These are phyloP conservation scores for Lagocephalus sceleratus DNA, from an alignment of 2,797 vertebrate species.

Conservation along the genomic window DNA sequence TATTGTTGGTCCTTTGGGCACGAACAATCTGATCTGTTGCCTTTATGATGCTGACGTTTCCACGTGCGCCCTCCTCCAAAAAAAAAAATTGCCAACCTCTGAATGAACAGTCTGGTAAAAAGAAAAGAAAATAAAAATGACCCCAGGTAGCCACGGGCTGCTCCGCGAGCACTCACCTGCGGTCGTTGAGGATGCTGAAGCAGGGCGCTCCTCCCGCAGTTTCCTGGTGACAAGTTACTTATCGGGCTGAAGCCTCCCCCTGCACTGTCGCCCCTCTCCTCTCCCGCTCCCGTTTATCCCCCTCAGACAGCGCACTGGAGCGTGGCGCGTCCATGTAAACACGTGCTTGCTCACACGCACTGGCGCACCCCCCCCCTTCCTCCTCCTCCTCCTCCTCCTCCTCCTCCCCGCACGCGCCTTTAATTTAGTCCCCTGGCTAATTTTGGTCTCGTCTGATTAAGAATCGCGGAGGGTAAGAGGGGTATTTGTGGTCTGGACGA, in stretches of 20 bases:
- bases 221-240: slow-evolving; percentile 46
- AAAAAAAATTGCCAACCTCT: no score
- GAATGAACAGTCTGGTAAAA: no score
- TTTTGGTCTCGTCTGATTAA: slow-evolving; percentile 27
- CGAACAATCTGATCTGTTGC: no score
- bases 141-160: no score
- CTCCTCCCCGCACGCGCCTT: slow-evolving; percentile 9
- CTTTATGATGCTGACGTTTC: no score
- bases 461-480: background rate
- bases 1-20: no score
- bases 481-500: background rate
- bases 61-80: no score
- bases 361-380: no score
- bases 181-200: slow-evolving; percentile 59
- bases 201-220: slow-evolving; percentile 29
- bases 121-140: no score
- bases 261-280: slow-evolving; percentile 57
- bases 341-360: slow-evolving; percentile 41
- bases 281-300: slow-evolving; percentile 70
- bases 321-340: slow-evolving; percentile 58
- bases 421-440: slow-evolving; percentile 21
- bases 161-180: slow-evolving; percentile 53
- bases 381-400: no score
- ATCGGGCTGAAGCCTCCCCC: slow-evolving; percentile 43
- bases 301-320: slow-evolving; percentile 57